phyloP scores from a whole-genome alignment of 2,113 vertebrate genomes.

The Sitta europaea region DNA sequence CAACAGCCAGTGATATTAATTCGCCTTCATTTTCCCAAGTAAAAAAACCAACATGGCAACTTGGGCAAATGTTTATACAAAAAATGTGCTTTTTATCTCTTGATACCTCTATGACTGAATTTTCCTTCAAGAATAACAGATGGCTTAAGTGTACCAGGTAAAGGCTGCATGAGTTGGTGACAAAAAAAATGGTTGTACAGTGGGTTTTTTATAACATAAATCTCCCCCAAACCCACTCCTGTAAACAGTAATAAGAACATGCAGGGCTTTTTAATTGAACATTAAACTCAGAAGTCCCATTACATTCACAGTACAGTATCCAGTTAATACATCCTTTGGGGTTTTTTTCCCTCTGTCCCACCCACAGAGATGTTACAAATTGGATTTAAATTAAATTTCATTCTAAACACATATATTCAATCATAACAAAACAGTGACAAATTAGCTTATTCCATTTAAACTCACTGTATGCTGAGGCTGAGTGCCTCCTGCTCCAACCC shows the following conservation, averaged over 20 bases:
- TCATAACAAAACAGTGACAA: constrained; percentile 67
- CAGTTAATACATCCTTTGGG: constrained; percentile 43
- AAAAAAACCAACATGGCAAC: neutral
- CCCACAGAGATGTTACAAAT: constrained; percentile 69
- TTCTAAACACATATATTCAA: constrained; percentile 66
- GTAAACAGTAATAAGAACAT: constrained; percentile 54
- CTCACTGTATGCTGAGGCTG: constrained; percentile 31
- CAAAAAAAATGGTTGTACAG: neutral
- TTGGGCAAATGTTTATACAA: constrained; percentile 8
- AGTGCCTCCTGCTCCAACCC: constrained; percentile 21
- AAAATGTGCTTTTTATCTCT: constrained; percentile 14
- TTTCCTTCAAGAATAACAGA: constrained; percentile 34
- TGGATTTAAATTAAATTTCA: constrained; percentile 73
- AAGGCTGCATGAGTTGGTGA: neutral
- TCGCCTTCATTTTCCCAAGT: constrained; percentile 54
- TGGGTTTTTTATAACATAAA: constrained; percentile 4
- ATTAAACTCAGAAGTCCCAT: constrained; percentile 34
- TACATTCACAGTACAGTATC: constrained; percentile 19
- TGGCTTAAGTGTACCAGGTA: neutral
- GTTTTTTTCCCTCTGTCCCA: constrained; percentile 25
- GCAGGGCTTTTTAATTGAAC: constrained; percentile 37
- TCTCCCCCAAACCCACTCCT: constrained; percentile 20
- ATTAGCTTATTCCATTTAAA: constrained; percentile 64
- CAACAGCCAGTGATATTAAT: constrained; percentile 20
- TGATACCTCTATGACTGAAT: neutral